Percentiles rank a stretch among this genome's conserved stretches.
phyloP scores from a whole-genome alignment of 1,140 invertebrate species.

The Lepidostoma basale region DNA sequence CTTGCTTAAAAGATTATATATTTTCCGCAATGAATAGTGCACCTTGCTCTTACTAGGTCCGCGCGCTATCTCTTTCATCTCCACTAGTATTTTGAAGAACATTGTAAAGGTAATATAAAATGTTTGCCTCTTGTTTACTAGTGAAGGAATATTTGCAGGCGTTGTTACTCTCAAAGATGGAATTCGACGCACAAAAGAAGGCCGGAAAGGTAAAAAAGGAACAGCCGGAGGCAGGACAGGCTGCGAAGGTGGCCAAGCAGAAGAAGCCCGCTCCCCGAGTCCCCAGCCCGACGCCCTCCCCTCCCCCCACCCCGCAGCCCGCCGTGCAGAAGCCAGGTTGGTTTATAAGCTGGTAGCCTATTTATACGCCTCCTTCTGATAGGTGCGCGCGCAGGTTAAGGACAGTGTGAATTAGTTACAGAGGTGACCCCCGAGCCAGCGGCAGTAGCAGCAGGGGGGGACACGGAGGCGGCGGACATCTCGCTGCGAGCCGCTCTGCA shows the following conservation, averaged over 20 bases:
- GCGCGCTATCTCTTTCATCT: no score
- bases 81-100: no score
- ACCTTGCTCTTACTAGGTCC: no score
- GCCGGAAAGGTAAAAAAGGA: slow-evolving; percentile 59
- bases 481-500: slow-evolving; percentile 69
- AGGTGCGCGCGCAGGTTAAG: no score
- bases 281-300: background rate
- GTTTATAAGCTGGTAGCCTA: background rate
- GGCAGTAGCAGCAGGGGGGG: slow-evolving; percentile 32
- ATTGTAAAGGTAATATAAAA: no score
- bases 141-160: no score
- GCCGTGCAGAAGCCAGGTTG: background rate
- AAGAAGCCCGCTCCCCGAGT: no score
- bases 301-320: background rate
- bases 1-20: no score
- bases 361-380: slow-evolving; percentile 23
- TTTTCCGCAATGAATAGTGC: no score
- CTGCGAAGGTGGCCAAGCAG: background rate
- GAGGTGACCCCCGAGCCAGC: no score
- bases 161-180: slow-evolving; percentile 70
- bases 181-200: slow-evolving; percentile 71
- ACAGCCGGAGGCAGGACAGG: slow-evolving; percentile 47
- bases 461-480: slow-evolving; percentile 45
- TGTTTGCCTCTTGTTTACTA: no score
- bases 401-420: no score